Evolutionary conservation across 2,797 vertebrate genomes (phyloP).

Genomic region (Poeciliopsis gracilis): DNA sequence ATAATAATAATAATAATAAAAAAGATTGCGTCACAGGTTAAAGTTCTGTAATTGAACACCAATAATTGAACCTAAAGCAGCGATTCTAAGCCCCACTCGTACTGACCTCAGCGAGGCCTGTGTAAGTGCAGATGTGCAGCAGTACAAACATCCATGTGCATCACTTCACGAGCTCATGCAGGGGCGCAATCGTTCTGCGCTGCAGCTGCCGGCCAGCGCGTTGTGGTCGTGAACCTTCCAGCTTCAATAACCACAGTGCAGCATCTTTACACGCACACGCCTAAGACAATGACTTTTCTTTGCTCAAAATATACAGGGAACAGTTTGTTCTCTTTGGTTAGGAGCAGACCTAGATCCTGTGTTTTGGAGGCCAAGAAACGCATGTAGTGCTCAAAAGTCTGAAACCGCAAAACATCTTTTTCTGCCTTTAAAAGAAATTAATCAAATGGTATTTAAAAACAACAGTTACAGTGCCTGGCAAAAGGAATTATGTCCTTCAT

Average conservation of each 20-base stretch:
- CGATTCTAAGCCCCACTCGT: background rate
- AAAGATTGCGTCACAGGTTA: slow-evolving; percentile 20
- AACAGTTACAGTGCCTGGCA: background rate
- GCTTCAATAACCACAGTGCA: slow-evolving; percentile 42
- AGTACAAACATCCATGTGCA: slow-evolving; percentile 26
- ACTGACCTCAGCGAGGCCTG: slow-evolving; percentile 19
- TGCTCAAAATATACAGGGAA: slow-evolving; percentile 55
- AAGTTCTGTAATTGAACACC: background rate
- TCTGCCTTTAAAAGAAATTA: background rate
- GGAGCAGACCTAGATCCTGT: slow-evolving; percentile 23
- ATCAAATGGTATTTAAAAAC: background rate
- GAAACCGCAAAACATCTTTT: slow-evolving; percentile 1
- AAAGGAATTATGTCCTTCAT: background rate
- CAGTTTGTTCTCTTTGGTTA: slow-evolving; percentile 55
- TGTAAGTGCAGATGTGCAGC: slow-evolving; percentile 1
- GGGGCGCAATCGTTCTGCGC: slow-evolving; percentile 13
- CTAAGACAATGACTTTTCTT: slow-evolving; percentile 2
- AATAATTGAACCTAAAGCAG: background rate
- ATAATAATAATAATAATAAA: slow-evolving; percentile 25
- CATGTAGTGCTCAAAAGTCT: slow-evolving; percentile 7
- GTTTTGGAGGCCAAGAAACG: background rate
- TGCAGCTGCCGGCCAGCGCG: slow-evolving; percentile 36
- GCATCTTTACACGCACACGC: slow-evolving; percentile 2
- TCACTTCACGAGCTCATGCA: slow-evolving; percentile 13
- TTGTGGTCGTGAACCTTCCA: slow-evolving; percentile 35